Evolutionary conservation across 2,888 invertebrate species (phyloP), one percentile per base, ranked within the genome.

Genomic region (Sinhomidia bicolor): DNA sequence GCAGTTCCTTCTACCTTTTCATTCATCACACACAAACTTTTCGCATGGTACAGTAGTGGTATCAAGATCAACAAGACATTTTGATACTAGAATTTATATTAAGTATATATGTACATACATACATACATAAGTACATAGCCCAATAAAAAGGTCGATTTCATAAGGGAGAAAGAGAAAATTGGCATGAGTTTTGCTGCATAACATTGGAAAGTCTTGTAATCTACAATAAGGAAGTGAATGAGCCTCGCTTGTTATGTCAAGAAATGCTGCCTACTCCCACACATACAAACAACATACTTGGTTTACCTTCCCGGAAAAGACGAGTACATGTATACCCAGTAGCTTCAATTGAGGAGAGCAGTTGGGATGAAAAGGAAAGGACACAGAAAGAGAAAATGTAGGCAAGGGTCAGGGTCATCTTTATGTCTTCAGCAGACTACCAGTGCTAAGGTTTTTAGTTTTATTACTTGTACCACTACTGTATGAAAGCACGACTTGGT

Each of bases 291-390:
- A 65, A 10, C 6, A 36, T 23, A 65, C 36, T 17, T 17, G 9
- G 65, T 65, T 1, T 17, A 17, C 1, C 4, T 65, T 36, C 65
- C 32, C n/a, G 44, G 44, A 71, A 71, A 71, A 41, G 12, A 83
- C 65, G 65, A 78, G 51, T 36, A 20, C 20, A 54, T n/a, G n/a
- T n/a, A n/a, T n/a, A n/a, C n/a, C n/a, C n/a, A n/a, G n/a, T n/a
- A n/a, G n/a, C n/a, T n/a, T n/a, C n/a, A 36, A 9, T 47, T 7
- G 44, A 51, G 17, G 32, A 41, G 68, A 20, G 68, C 41, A 41
- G 54, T 57, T 57, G 54, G 78, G 44, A 83, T 85, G 88, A 88
- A 88, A 90, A 76, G 83, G 81, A 88, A 90, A 85, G 88, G 80
- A 88, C 65, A 88, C 65, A 81, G 60, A 47, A 76, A 29, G 26